Evolutionary conservation across 2,113 vertebrate genomes (phyloP).

Genomic region (Turnix velox): DNA sequence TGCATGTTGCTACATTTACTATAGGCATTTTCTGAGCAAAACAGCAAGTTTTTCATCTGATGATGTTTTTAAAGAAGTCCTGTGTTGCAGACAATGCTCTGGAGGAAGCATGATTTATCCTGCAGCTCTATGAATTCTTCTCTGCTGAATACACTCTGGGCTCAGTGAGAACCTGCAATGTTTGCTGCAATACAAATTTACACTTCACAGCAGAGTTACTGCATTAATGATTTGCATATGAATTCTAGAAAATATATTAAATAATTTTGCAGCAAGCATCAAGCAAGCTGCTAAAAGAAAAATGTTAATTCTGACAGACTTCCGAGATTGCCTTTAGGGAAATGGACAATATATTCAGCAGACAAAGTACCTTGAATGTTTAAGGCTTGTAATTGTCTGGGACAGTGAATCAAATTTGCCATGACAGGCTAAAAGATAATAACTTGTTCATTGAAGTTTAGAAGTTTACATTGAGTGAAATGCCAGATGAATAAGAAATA

Average conservation of each 20-base stretch:
- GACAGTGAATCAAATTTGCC: conserved; percentile 1
- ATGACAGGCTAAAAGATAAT: not conserved
- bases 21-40: not conserved
- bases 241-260: not conserved
- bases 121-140: not conserved
- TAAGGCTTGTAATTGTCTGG: not conserved
- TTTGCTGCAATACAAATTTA: not conserved
- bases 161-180: not conserved
- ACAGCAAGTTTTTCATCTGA: not conserved
- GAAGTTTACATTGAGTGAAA: not conserved
- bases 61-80: not conserved
- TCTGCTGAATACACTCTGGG: not conserved
- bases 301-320: not conserved
- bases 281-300: not conserved
- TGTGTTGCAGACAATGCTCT: not conserved
- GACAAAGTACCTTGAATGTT: not conserved
- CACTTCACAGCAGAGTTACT: not conserved
- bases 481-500: conserved; percentile 17
- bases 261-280: not conserved
- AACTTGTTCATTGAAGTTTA: not conserved
- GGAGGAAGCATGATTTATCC: not conserved
- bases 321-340: not conserved
- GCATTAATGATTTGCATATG: not conserved
- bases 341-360: not conserved
- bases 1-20: not conserved